phyloP scores from a whole-genome alignment of 2,797 vertebrate genomes.

The Poecilia wingei region DNA sequence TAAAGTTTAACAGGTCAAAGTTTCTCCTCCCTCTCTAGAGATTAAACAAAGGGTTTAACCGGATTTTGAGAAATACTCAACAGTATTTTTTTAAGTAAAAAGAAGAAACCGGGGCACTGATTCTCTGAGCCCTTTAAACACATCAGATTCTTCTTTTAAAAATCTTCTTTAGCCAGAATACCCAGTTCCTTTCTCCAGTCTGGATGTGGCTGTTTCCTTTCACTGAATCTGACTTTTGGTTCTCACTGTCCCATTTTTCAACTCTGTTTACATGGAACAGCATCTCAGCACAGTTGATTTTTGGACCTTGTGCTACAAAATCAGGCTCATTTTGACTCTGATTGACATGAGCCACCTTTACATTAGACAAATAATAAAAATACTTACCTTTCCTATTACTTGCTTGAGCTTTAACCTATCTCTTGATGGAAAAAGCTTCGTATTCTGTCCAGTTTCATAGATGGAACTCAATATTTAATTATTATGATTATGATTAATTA shows the following conservation, averaged over 20 bases:
- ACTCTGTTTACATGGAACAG: background rate
- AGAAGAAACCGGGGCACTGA: background rate
- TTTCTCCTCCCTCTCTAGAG: background rate
- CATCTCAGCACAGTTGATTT: background rate
- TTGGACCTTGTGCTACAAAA: background rate
- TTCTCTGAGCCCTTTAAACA: background rate
- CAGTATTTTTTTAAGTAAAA: background rate
- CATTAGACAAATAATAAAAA: background rate
- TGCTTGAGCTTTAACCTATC: background rate
- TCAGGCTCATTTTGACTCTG: background rate
- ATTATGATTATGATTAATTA: background rate
- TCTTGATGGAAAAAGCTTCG: background rate
- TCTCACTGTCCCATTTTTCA: background rate
- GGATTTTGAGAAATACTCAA: background rate
- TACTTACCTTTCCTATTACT: background rate
- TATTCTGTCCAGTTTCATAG: background rate
- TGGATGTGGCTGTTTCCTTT: background rate
- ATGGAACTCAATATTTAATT: background rate
- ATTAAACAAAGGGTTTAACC: background rate
- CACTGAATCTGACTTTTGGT: background rate
- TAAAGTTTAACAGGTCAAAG: background rate
- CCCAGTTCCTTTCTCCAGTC: background rate
- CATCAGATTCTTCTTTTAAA: background rate
- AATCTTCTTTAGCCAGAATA: background rate
- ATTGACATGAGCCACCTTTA: background rate